Conservation (phyloP, 2,113 vertebrate species). For the Nansenia antarctica region DNA sequence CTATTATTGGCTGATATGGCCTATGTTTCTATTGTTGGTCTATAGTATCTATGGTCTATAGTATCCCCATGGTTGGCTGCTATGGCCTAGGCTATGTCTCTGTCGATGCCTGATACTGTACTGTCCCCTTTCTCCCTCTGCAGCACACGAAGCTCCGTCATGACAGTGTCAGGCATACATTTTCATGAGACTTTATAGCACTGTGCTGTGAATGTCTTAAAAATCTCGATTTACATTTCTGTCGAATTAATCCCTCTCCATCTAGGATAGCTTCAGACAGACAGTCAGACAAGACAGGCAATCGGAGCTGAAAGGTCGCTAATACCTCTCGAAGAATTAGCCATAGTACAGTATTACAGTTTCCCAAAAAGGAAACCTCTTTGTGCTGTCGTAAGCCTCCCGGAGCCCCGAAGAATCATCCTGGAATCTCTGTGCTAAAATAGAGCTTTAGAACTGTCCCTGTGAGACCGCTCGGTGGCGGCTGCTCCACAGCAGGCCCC, state of each 20-base stretch:
- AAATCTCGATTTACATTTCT: background rate
- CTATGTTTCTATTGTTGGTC: too few relatives aligned
- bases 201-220: constrained; percentile 1
- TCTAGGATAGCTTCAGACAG: constrained; percentile 25
- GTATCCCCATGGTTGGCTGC: too few relatives aligned
- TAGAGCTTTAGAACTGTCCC: constrained; percentile 33
- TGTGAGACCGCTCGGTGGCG: constrained; percentile 28
- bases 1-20: too few relatives aligned
- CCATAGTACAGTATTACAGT: constrained; percentile 11
- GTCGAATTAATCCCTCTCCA: constrained; percentile 10
- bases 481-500: constrained; percentile 28
- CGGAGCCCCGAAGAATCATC: constrained; percentile 25
- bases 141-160: constrained; percentile 14
- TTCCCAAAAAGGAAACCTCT: constrained; percentile 34
- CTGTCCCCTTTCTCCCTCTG: background rate
- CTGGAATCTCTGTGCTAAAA: constrained; percentile 39
- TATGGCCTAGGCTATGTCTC: constrained; percentile 42
- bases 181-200: constrained; percentile 54
- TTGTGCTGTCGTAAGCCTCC: constrained; percentile 26
- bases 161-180: constrained; percentile 40
- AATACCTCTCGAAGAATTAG: constrained; percentile 19
- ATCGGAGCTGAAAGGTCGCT: constrained; percentile 18
- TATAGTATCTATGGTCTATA: too few relatives aligned
- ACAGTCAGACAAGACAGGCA: background rate
- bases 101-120: constrained; percentile 28